Evolutionary conservation across 2,113 vertebrate species (phyloP).

Genomic region (Gallinago paraguaiae): DNA sequence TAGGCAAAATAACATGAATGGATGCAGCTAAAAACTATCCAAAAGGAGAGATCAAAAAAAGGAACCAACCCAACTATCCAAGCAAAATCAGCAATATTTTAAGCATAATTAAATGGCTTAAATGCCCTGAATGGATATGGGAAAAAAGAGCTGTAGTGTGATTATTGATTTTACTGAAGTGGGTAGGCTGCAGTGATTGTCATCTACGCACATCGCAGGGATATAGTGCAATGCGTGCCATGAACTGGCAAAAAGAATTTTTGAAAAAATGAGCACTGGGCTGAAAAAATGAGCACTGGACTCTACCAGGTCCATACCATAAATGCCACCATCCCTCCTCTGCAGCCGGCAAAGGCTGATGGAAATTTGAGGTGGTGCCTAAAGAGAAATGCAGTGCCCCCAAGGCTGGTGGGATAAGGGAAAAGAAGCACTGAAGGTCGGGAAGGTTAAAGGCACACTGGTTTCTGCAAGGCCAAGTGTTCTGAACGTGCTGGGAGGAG

Average conservation of each 20-base stretch:
- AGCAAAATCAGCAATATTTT: neutral
- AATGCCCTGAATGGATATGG: neutral
- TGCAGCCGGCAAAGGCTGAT: neutral
- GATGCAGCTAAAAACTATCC: neutral
- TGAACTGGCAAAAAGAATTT: too few species aligned
- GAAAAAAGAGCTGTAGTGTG: neutral
- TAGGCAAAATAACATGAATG: neutral
- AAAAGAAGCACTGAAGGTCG: neutral
- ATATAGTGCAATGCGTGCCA: accelerated
- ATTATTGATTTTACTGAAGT: neutral
- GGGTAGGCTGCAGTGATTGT: too few species aligned
- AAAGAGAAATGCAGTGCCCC: neutral
- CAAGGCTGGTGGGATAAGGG: neutral
- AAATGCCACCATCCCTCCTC: neutral
- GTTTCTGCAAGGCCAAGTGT: neutral
- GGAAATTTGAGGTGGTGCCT: neutral
- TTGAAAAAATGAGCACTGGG: too few species aligned
- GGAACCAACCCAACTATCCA: neutral
- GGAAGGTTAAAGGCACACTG: neutral
- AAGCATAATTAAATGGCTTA: neutral
- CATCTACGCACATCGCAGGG: accelerated
- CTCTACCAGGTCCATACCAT: neutral
- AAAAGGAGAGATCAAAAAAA: neutral
- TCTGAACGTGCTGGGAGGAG: neutral
- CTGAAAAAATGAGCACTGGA: too few species aligned